Percentiles rank a stretch among this genome's conserved stretches.
Conservation (phyloP, 2,888 invertebrate genomes). For the Patella caerulea region DNA sequence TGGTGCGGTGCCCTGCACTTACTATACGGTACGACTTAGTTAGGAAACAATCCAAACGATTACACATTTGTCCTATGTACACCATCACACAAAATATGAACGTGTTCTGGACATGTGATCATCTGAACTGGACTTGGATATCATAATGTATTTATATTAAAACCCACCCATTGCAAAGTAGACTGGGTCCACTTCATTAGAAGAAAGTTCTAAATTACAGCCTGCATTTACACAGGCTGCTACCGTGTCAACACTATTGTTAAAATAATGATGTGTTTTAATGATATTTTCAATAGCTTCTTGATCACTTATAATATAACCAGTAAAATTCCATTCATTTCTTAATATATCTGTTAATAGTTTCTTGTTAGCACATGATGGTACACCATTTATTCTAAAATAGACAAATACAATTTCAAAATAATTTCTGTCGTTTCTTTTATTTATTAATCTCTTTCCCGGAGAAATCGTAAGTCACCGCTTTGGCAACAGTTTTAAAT, state of each 20-base stretch:
- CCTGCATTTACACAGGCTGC: constrained; percentile 54
- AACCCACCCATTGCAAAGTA: constrained; percentile 25
- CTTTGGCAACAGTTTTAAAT: no score
- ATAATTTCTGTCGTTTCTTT: no score
- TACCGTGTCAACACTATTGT: constrained; percentile 48
- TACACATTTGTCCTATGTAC: no score
- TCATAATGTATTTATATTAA: no score
- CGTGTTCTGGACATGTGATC: no score
- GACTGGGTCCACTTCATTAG: constrained; percentile 19
- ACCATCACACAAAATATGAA: no score
- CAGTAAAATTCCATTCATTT: constrained; percentile 59
- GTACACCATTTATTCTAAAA: constrained; percentile 61
- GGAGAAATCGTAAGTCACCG: no score
- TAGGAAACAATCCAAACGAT: no score
- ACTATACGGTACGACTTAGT: no score
- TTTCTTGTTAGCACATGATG: constrained; percentile 59
- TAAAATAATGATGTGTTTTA: constrained; percentile 49
- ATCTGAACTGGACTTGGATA: no score
- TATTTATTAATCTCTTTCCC: no score
- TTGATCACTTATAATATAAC: constrained; percentile 64
- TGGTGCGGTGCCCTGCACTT: no score
- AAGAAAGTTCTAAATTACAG: constrained; percentile 51
- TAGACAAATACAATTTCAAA: not conserved
- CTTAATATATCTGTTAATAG: constrained; percentile 59
- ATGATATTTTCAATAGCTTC: constrained; percentile 60